A percentile compares a stretch with the other conserved stretches of the same genome.
Conservation (phyloP, 2,888 invertebrate genomes). For the Odontocolon sp. region DNA sequence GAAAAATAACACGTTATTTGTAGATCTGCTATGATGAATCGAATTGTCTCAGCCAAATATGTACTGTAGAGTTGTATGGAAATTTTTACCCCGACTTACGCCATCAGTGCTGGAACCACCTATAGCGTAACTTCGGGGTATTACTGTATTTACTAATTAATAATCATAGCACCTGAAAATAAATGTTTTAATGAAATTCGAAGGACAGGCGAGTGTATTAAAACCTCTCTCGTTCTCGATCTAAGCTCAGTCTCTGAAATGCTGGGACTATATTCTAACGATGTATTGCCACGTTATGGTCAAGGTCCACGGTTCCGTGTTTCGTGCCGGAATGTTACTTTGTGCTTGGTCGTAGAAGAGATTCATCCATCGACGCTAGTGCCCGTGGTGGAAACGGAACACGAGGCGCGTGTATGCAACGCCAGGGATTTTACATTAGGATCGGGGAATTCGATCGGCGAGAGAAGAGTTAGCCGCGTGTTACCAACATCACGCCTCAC, state of each 20-base stretch:
- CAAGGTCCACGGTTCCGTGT: conserved; percentile 50
- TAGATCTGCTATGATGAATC: too few relatives aligned
- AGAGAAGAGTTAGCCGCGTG: conserved; percentile 47
- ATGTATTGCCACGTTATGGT: conserved; percentile 46
- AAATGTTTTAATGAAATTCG: neutral
- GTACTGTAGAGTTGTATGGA: too few relatives aligned
- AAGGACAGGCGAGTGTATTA: neutral
- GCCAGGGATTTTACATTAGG: conserved; percentile 61
- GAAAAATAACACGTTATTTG: too few relatives aligned
- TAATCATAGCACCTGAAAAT: neutral
- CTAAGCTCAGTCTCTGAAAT: conserved; percentile 18
- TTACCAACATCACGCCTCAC: conserved; percentile 58
- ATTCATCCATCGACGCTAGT: conserved; percentile 60
- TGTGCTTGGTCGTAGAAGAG: conserved; percentile 48
- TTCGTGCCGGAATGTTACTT: conserved; percentile 65
- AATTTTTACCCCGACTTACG: too few relatives aligned
- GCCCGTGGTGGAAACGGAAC: conserved; percentile 56
- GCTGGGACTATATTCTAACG: conserved; percentile 7
- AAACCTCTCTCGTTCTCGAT: conserved; percentile 13
- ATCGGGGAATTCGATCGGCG: conserved; percentile 63
- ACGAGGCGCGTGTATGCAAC: conserved; percentile 61
- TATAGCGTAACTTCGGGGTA: too few relatives aligned
- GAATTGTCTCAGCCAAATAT: too few relatives aligned
- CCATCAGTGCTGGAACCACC: too few relatives aligned
- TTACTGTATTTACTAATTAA: neutral